Base-by-base conservation (phyloP, 2,113 vertebrate species). In the Phyllostomus hastatus region DNA sequence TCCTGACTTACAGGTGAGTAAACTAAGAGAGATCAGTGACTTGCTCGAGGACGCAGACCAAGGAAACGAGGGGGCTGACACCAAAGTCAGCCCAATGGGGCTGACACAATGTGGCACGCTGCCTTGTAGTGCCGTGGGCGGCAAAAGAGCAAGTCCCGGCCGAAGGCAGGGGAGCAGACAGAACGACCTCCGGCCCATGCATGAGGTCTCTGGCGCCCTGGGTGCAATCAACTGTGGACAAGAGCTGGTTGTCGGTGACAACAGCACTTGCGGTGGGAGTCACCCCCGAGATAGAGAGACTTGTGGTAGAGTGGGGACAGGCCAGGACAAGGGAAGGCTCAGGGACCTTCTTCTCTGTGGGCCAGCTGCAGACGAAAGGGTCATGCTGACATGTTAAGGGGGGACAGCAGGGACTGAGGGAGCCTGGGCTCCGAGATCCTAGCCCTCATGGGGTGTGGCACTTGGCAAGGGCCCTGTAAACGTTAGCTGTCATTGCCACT, bases 261-360 rank as follows among this genome's bases (percentile, higher is more conserved):
- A 16, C 35, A 15, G 67, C n/a, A 48, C 0, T 4, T 54, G n/a
- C 61, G 41, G 59, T n/a, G 59, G 20, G 22, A 57, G 19, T 41
- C 46, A 1, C 35, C 12, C 82, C 20, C 0, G 2, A 52, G 50
- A 41, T n/a, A 35, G 41, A 96, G 97, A 99, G 99, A 64, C 99
- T 98, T 87, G 99, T 96, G 0, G 99, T 99, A 1, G 99, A 99
- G 99, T 99, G 97, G 50, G 96, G 70, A 83, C 3, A 4, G 57
- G 80, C 43, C 70, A 66, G 64, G 41, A 75, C 6, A 0, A 6
- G 0, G 46, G 52, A 35, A 79, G 43, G 28, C 4, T 59, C 19
- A 38, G 43, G 64, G 43, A 24, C 83, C 17, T 14, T 72, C 15
- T 33, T 43, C 22, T 14, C n/a, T 52, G 10, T 22, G 52, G 73